A percentile compares a stretch with the other conserved stretches of the same genome.
phyloP scores from a whole-genome alignment of 2,888 invertebrate species.

The Ypsolopha scabrella region DNA sequence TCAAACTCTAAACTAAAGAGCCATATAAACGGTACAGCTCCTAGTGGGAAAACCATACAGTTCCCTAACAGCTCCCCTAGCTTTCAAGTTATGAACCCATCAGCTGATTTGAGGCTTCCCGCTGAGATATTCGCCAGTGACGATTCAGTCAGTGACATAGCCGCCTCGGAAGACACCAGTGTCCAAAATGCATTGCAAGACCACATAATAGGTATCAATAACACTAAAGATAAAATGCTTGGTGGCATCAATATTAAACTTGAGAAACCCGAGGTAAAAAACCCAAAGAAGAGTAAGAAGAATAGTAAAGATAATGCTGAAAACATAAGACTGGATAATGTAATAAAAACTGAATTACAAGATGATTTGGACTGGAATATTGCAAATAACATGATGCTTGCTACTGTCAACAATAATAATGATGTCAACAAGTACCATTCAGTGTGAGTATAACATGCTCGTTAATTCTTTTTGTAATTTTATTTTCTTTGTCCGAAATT shows the following conservation, averaged over 20 bases:
- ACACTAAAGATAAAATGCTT: conserved; percentile 48
- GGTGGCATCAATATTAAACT: conserved; percentile 57
- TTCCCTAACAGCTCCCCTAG: conserved; percentile 33
- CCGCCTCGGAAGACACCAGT: conserved; percentile 31
- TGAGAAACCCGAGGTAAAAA: conserved; percentile 30
- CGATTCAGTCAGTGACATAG: conserved; percentile 42
- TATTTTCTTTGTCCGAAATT: too few species aligned
- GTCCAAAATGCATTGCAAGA: conserved; percentile 34
- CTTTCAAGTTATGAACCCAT: conserved; percentile 42
- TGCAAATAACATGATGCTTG: conserved; percentile 46
- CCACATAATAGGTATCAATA: conserved; percentile 22
- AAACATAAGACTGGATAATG: conserved; percentile 37
- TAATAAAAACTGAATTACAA: conserved; percentile 59
- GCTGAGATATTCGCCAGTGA: conserved; percentile 66
- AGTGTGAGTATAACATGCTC: conserved; percentile 37
- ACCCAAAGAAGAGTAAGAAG: conserved; percentile 40
- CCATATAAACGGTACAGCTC: conserved; percentile 15
- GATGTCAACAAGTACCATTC: conserved; percentile 48
- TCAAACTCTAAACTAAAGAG: conserved; percentile 23
- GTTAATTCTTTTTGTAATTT: too few species aligned
- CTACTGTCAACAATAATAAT: conserved; percentile 52
- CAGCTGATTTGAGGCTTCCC: conserved; percentile 55
- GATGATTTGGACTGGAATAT: conserved; percentile 57
- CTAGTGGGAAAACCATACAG: conserved; percentile 25
- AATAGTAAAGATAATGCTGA: conserved; percentile 15